Evolutionary conservation across 2,113 vertebrate species (phyloP).

Genomic region (Thomomys bottae): DNA sequence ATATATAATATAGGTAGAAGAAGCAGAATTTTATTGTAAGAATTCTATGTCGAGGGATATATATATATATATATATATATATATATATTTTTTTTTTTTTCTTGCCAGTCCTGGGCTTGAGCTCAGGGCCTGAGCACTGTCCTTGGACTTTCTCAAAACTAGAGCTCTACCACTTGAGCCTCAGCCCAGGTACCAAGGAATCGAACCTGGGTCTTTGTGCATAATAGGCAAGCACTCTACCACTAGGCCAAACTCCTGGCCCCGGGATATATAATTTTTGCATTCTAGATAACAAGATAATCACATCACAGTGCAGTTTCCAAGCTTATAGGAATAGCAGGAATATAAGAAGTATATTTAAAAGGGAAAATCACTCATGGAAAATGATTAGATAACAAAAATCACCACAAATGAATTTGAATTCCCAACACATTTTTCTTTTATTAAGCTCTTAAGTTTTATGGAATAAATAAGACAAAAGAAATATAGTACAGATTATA

Average conservation of each 20-base stretch:
- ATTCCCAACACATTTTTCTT: conserved; percentile 2
- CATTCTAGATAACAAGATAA: background rate
- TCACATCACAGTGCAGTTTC: background rate
- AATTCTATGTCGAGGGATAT: background rate
- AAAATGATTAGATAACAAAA: conserved; percentile 1
- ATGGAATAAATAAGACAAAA: background rate
- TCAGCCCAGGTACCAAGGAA: no score
- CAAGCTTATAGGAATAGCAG: background rate
- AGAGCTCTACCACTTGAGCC: no score
- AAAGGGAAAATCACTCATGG: background rate
- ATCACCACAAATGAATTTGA: conserved; percentile 16
- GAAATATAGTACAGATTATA: background rate
- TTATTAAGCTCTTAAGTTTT: background rate
- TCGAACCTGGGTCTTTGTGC: no score
- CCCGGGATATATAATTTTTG: conserved; percentile 20
- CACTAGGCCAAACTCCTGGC: no score
- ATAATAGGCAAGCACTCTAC: no score
- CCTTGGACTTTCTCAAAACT: no score
- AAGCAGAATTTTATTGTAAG: background rate
- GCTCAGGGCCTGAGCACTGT: no score
- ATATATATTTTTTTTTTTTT: no score
- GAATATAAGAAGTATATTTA: background rate
- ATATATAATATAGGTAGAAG: background rate
- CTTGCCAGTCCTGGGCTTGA: no score
- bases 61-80: no score